Percentiles rank a stretch among this genome's conserved stretches.
These are phyloP conservation scores for Littorina saxatilis DNA, from an alignment of 1,140 invertebrate species.

Conservation along the genomic window DNA sequence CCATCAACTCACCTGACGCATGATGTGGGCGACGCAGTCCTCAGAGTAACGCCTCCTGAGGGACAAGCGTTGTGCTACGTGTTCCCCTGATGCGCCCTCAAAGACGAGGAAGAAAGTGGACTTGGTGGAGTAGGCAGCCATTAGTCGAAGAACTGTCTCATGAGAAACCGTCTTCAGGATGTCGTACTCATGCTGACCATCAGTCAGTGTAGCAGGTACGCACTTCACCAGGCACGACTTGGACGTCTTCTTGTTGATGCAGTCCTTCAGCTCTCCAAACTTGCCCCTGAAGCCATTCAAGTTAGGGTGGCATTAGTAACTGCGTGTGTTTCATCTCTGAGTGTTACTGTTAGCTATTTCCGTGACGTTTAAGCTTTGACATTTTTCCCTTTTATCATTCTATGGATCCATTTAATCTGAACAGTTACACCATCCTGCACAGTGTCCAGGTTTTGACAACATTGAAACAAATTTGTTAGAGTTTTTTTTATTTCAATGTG, in stretches of 20 bases:
- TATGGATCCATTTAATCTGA: too few species aligned
- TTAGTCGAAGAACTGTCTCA: constrained; percentile 87
- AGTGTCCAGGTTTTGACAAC: too few species aligned
- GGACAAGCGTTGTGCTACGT: constrained; percentile 91
- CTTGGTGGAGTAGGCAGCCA: constrained; percentile 75
- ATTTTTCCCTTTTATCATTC: neutral
- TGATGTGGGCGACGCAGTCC: constrained; percentile 89
- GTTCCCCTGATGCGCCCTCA: constrained; percentile 93
- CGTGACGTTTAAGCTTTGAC: neutral
- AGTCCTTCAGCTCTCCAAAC: constrained; percentile 90
- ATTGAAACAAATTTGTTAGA: too few species aligned
- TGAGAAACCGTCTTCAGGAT: constrained; percentile 87
- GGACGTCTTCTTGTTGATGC: constrained; percentile 69
- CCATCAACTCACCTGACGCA: constrained; percentile 83
- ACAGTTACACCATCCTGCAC: neutral
- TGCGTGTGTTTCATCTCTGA: neutral
- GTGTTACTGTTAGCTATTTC: neutral
- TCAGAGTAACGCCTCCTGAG: constrained; percentile 92
- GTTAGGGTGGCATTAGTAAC: neutral
- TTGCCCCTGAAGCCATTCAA: constrained; percentile 85
- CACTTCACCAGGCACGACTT: constrained; percentile 19
- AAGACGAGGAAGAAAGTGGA: constrained; percentile 82
- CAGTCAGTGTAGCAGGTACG: constrained; percentile 41
- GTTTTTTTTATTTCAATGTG: too few species aligned
- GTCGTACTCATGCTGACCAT: constrained; percentile 83